phyloP scores from a whole-genome alignment of 1,140 invertebrate genomes.

The Himalopsyche phryganea region DNA sequence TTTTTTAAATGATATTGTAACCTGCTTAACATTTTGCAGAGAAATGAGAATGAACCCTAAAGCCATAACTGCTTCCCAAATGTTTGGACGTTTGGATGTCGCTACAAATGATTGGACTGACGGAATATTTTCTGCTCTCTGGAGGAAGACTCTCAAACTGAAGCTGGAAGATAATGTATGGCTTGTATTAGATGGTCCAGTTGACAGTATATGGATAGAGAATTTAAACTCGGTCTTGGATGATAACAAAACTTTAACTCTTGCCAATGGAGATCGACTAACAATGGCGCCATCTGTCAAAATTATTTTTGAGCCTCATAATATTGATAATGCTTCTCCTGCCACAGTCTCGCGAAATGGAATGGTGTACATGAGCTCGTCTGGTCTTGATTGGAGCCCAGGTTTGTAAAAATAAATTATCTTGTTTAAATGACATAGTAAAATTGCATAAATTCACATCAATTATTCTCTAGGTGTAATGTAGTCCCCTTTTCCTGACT shows the following conservation, averaged over 20 bases:
- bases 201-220: conserved; percentile 97
- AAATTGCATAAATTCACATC: too few species aligned
- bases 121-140: conserved; percentile 94
- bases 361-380: conserved; percentile 98
- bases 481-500: too few species aligned
- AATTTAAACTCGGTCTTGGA: conserved; percentile 95
- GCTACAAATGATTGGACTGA: conserved; percentile 98
- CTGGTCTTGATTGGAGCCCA: conserved; percentile 88
- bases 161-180: conserved; percentile 87
- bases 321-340: conserved; percentile 95
- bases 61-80: conserved; percentile 94
- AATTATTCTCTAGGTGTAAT: too few species aligned
- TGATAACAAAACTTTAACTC: conserved; percentile 90
- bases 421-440: neutral
- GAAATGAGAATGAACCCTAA: conserved; percentile 99
- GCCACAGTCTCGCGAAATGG: conserved; percentile 94
- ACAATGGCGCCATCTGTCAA: conserved; percentile 90
- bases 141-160: conserved; percentile 87
- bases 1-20: too few species aligned
- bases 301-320: conserved; percentile 95
- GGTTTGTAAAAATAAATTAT: conserved; percentile 41
- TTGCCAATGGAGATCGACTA: conserved; percentile 91
- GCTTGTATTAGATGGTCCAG: conserved; percentile 92
- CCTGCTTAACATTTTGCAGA: conserved; percentile 55
- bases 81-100: conserved; percentile 94